These are phyloP conservation scores for Bedellia somnulentella DNA, from an alignment of 2,888 invertebrate species.

Conservation along the genomic window DNA sequence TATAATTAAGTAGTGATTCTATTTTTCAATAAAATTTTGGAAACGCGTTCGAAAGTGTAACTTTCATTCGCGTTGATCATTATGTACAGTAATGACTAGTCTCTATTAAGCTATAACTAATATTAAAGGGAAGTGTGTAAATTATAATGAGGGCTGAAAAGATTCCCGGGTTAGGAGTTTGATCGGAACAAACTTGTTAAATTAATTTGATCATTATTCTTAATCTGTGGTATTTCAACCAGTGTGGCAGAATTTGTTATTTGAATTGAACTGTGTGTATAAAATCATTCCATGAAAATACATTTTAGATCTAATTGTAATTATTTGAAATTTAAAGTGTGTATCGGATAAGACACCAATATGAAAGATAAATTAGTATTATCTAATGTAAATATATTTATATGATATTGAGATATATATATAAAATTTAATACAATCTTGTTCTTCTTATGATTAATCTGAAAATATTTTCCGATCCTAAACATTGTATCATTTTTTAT, in stretches of 20 bases:
- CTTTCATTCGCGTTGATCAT: constrained; percentile 38
- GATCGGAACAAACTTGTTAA: too few species aligned
- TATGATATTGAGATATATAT: constrained; percentile 56
- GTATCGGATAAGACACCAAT: constrained; percentile 58
- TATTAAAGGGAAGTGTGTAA: too few species aligned
- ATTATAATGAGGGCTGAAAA: too few species aligned
- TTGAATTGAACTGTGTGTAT: constrained; percentile 59
- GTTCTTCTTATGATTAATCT: constrained; percentile 52
- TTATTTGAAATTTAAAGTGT: constrained; percentile 50
- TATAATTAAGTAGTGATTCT: constrained; percentile 58
- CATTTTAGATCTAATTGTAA: constrained; percentile 35
- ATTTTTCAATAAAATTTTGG: constrained; percentile 46
- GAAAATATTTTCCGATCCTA: constrained; percentile 28
- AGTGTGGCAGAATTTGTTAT: constrained; percentile 42
- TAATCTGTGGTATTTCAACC: constrained; percentile 46
- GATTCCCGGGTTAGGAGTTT: too few species aligned
- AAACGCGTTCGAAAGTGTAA: constrained; percentile 43
- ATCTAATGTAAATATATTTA: constrained; percentile 59
- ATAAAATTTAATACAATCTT: constrained; percentile 58
- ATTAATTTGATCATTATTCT: too few species aligned
- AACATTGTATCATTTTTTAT: constrained; percentile 11
- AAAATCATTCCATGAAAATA: constrained; percentile 56
- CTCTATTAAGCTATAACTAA: too few species aligned
- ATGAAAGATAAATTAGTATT: constrained; percentile 41
- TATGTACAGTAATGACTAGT: constrained; percentile 56